These are phyloP conservation scores for Plutella xylostella DNA, from an alignment of 2,888 invertebrate genomes.

Conservation along the genomic window DNA sequence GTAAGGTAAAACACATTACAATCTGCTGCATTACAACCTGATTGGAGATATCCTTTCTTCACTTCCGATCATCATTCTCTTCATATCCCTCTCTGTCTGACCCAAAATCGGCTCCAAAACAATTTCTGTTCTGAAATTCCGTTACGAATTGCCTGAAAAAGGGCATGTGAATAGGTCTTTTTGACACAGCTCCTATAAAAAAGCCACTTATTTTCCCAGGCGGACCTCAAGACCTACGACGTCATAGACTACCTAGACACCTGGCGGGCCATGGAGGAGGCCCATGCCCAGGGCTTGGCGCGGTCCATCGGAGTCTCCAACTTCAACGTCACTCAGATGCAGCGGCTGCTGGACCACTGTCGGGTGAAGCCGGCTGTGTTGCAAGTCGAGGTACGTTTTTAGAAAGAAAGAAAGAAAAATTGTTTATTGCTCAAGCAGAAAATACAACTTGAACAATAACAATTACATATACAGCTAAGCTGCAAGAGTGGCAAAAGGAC, in stretches of 20 bases:
- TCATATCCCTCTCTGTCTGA: no score
- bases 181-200: no score
- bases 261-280: slow-evolving; percentile 81
- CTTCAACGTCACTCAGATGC: slow-evolving; percentile 79
- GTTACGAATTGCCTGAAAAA: no score
- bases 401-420: no score
- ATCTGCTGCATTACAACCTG: not conserved
- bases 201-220: no score
- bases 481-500: not conserved
- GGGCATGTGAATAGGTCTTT: no score
- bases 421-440: no score
- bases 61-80: not conserved
- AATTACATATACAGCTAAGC: no score
- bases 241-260: slow-evolving; percentile 80
- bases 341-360: slow-evolving; percentile 71
- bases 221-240: no score
- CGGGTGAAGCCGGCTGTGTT: slow-evolving; percentile 71
- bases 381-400: slow-evolving; percentile 51
- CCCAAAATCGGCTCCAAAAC: no score
- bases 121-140: no score
- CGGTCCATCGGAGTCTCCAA: slow-evolving; percentile 85
- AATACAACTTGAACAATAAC: no score
- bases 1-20: not conserved
- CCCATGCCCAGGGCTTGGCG: slow-evolving; percentile 71
- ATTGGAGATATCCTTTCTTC: not conserved